Base-by-base conservation (phyloP, 2,797 vertebrate genomes). In the Cynodonichthys magdalenae region DNA sequence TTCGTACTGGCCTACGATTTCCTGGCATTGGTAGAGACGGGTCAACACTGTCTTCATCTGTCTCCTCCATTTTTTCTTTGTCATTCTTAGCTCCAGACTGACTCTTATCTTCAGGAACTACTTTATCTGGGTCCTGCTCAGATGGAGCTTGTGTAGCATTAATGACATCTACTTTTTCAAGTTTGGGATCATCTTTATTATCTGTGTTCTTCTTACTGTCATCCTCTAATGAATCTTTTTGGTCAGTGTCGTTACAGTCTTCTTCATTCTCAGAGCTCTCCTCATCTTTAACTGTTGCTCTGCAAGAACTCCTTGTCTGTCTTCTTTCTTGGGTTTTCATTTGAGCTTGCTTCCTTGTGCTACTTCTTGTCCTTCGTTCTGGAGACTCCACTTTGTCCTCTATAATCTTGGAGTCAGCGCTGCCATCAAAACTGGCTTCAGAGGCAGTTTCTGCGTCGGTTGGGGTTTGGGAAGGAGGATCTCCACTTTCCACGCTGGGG, bases 381-480 rank as follows among this genome's bases (percentile, higher is more conserved):
- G 90, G 87, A 3, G 91, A 89, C 28, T 89, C 85, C 0, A 27
- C 61, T 64, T 81, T 90, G 50, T 84, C 84, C 4, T 94, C 93
- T 2, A 17, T 31, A 1, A 77, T 66, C 78, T 93, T 97, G 8
- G 54, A 34, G 10, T 99, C 97, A 0, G 93, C 81, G 11, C 87
- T 90, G 11, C 97, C 96, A 55, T 99, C 98, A 3, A 96, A 95
- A 8, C 97, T 99, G 10, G 96, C 96, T 71, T 99, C 97, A 0
- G 98, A 99, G 6, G 97, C 94, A 0, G 96, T 98, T 77, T 99
- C 98, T 0, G 88, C 94, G 53, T 99, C 97, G 0, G 97, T 98
- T 8, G 91, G 95, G 0, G 95, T 94, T 82, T 96, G 96, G 0
- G 97, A 98, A 0, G 94, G 89, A 0, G 94, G 90, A 55, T 99